Evolutionary conservation across 2,888 invertebrate genomes (phyloP).

Genomic region (Clistopyga incitator): DNA sequence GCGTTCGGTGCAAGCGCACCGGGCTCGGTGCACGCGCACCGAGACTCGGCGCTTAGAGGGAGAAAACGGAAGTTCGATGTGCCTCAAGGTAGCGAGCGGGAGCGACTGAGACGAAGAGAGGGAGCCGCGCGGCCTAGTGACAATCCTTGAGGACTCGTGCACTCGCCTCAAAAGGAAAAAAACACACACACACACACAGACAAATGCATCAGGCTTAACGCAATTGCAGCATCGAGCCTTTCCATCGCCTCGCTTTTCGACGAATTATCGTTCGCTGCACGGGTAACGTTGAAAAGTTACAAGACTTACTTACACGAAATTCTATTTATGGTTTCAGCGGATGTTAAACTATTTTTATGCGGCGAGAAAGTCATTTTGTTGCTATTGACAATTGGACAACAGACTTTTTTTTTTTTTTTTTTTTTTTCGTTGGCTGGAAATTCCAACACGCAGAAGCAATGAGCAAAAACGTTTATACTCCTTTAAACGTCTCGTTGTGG

Average conservation of each 20-base stretch:
- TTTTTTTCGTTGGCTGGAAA: too few species aligned
- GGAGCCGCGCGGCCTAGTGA: slow-evolving; percentile 27
- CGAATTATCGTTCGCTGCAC: neutral
- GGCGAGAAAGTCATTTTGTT: neutral
- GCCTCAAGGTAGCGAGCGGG: slow-evolving; percentile 14
- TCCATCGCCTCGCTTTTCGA: neutral
- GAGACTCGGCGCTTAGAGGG: slow-evolving; percentile 45
- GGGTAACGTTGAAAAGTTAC: too few species aligned
- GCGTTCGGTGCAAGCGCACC: slow-evolving; percentile 72
- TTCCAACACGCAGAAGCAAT: neutral
- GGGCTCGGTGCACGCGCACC: slow-evolving; percentile 74
- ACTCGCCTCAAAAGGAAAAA: slow-evolving; percentile 68
- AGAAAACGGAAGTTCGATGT: slow-evolving; percentile 62
- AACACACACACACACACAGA: too few species aligned
- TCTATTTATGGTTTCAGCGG: too few species aligned
- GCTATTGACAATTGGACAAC: neutral
- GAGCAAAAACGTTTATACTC: neutral
- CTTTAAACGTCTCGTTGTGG: neutral
- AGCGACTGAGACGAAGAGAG: slow-evolving; percentile 25
- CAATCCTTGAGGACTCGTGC: slow-evolving; percentile 29
- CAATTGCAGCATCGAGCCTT: neutral
- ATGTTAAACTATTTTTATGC: neutral
- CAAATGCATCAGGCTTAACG: slow-evolving; percentile 43
- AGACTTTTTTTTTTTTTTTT: neutral
- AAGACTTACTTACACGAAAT: too few species aligned